Evolutionary conservation across 2,113 vertebrate genomes (phyloP).

Genomic region (Bufo bufo): DNA sequence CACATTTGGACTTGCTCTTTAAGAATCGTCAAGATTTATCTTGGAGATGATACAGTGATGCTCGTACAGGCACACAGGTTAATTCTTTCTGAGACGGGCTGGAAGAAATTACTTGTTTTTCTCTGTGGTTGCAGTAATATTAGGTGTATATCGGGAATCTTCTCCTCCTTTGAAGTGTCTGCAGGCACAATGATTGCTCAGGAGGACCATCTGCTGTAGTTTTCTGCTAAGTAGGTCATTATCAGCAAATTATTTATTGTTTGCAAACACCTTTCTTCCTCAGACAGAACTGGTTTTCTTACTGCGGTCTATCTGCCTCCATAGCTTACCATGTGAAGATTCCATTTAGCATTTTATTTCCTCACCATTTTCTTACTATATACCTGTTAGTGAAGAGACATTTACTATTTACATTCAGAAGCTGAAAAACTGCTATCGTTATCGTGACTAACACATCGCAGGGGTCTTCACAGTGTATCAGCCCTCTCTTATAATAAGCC

Average conservation of each 20-base stretch:
- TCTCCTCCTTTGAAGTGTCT: slow-evolving; percentile 26
- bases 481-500: neutral
- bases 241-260: slow-evolving; percentile 44
- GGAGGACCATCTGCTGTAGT: slow-evolving; percentile 38
- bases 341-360: neutral
- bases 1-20: neutral
- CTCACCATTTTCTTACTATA: neutral
- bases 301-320: neutral
- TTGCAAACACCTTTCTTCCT: slow-evolving; percentile 26
- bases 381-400: neutral
- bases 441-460: neutral
- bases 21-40: neutral
- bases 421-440: neutral
- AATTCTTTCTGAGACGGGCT: neutral
- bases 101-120: slow-evolving; percentile 5
- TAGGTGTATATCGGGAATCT: slow-evolving; percentile 8
- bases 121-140: slow-evolving; percentile 7
- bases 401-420: neutral
- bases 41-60: neutral
- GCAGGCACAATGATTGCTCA: slow-evolving; percentile 6
- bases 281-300: neutral
- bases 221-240: slow-evolving; percentile 47
- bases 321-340: neutral
- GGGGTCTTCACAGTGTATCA: neutral
- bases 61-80: neutral